Base-by-base conservation (phyloP, 2,888 invertebrate genomes). In the Neoascia interrupta region DNA sequence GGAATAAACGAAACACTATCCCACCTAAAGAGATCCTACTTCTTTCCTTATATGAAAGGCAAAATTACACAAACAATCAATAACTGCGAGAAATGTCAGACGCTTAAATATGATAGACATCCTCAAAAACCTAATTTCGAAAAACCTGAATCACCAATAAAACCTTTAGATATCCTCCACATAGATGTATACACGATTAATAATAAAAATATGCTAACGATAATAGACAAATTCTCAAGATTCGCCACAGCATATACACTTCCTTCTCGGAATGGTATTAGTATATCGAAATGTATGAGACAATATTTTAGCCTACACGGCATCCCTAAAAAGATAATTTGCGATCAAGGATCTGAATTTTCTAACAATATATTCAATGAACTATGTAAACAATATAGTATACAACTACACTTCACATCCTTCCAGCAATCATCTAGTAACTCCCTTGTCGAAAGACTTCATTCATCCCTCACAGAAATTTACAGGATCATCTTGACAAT, bases 1-100 rank as follows among this genome's bases (percentile, higher is more conserved):
- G 66, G 72, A 8, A 72, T 79, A 3, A 45, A 60, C 6, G 58
- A 60, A 36, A 60, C 45, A 1, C 21, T 36, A 2, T 13, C 36
- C 8, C 45, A 60, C 13, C 21, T 60, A 21, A 34, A 49, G 5
- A 16, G 34, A 34, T 16, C 18, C 5, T 10, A 34, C 19, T 49
- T 5, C 19, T 34, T 34, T 19, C 49, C 49, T 0, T 31, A 18
- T 19, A 34, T 34, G 31, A 49, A 49, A 10, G 19, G 4, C 0
- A 49, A 49, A 11, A 49, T 49, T 1, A 5, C 5, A 1, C 13
- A 31, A 49, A 49, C 10, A 1, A 49, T 49, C 6, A 49, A 49
- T 1, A 49, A 34, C 6, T 34, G 31, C 10, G 34, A 34, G 5
- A n/a, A 31, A 5, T 49, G 49, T 11, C 49, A 49, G 11, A n/a